Conservation (phyloP, 2,888 invertebrate genomes). For the Clusia tigrina region DNA sequence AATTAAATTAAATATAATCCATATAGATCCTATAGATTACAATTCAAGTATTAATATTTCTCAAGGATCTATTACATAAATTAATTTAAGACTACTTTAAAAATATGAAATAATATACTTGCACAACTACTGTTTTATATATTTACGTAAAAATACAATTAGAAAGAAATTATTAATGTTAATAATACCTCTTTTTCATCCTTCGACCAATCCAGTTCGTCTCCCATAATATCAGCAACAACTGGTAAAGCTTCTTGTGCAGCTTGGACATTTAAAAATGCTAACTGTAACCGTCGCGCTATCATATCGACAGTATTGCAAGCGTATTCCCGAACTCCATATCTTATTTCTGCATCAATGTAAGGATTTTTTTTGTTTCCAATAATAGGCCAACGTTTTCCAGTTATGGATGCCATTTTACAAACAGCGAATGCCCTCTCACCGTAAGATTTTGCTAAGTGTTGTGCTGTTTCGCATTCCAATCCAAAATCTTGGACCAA, state of each 20-base stretch:
- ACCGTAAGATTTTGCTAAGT: conserved; percentile 94
- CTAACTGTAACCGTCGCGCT: conserved; percentile 89
- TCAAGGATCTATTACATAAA: no score
- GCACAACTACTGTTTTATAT: no score
- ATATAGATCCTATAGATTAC: no score
- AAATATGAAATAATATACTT: no score
- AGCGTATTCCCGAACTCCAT: conserved; percentile 96
- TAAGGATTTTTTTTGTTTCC: conserved; percentile 97
- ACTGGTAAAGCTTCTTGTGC: conserved; percentile 93
- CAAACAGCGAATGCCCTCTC: conserved; percentile 98
- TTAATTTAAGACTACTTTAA: no score
- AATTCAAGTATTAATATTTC: no score
- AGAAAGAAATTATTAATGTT: no score
- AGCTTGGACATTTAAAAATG: conserved; percentile 97
- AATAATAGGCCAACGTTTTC: conserved; percentile 97
- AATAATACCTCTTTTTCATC: conserved; percentile 77
- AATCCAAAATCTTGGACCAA: conserved; percentile 98
- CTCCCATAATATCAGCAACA: conserved; percentile 94
- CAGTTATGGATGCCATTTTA: conserved; percentile 94
- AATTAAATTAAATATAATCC: no score
- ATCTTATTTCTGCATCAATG: conserved; percentile 94
- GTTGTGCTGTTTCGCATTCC: conserved; percentile 96
- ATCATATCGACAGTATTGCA: conserved; percentile 96
- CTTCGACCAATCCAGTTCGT: conserved; percentile 91
- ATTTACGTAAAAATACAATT: no score